Evolutionary conservation across 2,888 invertebrate species (phyloP).

Genomic region (Baccha elongata): DNA sequence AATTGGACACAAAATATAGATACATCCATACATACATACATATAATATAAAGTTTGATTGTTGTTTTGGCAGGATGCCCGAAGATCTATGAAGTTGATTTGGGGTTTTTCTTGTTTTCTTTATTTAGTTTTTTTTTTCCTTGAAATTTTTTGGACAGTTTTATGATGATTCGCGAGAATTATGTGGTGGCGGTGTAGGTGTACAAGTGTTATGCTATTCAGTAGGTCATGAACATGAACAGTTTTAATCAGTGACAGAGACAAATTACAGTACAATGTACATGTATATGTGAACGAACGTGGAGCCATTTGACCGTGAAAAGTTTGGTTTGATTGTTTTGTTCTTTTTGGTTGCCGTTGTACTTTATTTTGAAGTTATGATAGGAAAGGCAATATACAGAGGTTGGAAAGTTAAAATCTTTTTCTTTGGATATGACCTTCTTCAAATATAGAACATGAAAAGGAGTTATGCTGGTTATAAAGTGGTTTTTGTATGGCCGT

Average conservation of each 20-base stretch:
- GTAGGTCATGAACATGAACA: constrained; percentile 59
- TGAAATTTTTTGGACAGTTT: constrained; percentile 14
- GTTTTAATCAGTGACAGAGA: constrained; percentile 68
- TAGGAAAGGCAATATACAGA: too few relatives aligned
- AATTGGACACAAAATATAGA: constrained; percentile 15
- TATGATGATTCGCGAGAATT: constrained; percentile 29
- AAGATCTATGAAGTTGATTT: constrained; percentile 50
- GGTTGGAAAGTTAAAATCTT: too few relatives aligned
- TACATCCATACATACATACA: too few relatives aligned
- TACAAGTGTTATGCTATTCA: constrained; percentile 31
- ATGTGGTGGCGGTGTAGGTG: not conserved
- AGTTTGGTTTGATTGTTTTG: constrained; percentile 28
- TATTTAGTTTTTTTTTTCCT: not conserved
- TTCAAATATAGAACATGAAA: too few relatives aligned
- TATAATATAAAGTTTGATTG: constrained; percentile 53
- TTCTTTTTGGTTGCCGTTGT: too few relatives aligned
- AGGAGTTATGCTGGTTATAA: too few relatives aligned
- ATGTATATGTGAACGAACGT: not conserved
- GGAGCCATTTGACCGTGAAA: constrained; percentile 57
- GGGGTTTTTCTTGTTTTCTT: not conserved
- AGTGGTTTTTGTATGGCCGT: too few relatives aligned
- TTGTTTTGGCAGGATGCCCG: constrained; percentile 69
- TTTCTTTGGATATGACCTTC: too few relatives aligned
- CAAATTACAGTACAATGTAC: constrained; percentile 42
- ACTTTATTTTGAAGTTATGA: too few relatives aligned